Evolutionary conservation across 2,113 vertebrate species (phyloP).

Genomic region (Naja naja): DNA sequence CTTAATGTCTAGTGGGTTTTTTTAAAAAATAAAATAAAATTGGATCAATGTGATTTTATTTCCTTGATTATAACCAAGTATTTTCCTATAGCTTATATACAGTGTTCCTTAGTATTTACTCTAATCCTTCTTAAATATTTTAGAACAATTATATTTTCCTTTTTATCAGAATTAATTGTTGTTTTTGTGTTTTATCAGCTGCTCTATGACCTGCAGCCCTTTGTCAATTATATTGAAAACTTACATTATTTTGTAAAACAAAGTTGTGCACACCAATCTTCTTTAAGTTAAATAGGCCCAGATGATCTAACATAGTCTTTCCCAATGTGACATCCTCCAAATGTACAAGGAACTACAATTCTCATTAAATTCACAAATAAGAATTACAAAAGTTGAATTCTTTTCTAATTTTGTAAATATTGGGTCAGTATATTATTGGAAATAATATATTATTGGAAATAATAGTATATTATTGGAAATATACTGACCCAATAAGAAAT

Average conservation of each 20-base stretch:
- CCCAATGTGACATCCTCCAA: neutral
- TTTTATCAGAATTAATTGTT: neutral
- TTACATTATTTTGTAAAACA: neutral
- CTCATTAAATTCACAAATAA: neutral
- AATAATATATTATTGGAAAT: neutral
- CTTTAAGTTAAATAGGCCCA: neutral
- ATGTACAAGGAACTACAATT: neutral
- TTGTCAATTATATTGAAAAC: neutral
- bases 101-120: neutral
- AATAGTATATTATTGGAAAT: neutral
- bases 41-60: neutral
- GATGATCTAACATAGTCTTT: neutral
- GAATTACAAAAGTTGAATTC: neutral
- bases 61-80: neutral
- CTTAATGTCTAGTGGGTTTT: neutral
- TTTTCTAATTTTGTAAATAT: neutral
- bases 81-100: neutral
- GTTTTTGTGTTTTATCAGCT: neutral
- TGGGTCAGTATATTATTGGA: neutral
- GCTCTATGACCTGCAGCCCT: neutral
- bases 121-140: neutral
- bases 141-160: neutral
- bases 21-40: no score
- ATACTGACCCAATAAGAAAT: neutral
- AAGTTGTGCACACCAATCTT: neutral